These are phyloP conservation scores for Rhinoptilus africanus DNA, from an alignment of 2,113 vertebrate genomes.

Conservation along the genomic window DNA sequence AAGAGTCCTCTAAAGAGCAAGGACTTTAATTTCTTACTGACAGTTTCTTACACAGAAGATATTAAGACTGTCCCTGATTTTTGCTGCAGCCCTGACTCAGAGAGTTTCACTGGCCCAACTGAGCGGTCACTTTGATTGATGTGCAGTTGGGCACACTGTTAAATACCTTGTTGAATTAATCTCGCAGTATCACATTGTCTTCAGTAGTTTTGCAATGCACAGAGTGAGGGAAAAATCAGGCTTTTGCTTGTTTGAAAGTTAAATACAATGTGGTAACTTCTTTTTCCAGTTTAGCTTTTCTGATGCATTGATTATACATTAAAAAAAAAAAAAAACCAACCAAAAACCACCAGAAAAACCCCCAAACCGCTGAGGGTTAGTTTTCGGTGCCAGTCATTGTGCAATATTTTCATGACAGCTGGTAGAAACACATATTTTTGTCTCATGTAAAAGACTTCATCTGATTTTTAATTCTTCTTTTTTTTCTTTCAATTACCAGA, in stretches of 20 bases:
- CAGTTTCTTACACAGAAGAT: neutral
- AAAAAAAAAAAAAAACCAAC: neutral
- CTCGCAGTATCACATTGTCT: neutral
- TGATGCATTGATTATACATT: neutral
- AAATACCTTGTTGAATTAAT: neutral
- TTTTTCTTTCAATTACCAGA: neutral
- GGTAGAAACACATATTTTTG: conserved; percentile 6
- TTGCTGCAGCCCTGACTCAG: neutral
- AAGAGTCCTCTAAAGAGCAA: neutral
- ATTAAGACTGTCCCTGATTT: neutral
- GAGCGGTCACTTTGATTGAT: neutral
- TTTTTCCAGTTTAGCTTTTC: conserved; percentile 6
- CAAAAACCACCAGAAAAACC: neutral
- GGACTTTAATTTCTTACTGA: neutral
- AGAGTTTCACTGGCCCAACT: neutral
- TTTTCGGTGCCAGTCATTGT: conserved; percentile 47
- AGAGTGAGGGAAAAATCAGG: neutral
- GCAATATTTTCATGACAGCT: conserved; percentile 51
- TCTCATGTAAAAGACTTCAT: neutral
- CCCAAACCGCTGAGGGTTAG: neutral
- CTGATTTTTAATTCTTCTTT: neutral
- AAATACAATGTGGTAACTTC: neutral
- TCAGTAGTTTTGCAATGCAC: neutral
- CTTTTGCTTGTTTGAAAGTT: neutral
- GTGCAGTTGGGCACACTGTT: neutral